These are phyloP conservation scores for Dorcus hopei DNA, from an alignment of 2,888 invertebrate genomes.

Conservation along the genomic window DNA sequence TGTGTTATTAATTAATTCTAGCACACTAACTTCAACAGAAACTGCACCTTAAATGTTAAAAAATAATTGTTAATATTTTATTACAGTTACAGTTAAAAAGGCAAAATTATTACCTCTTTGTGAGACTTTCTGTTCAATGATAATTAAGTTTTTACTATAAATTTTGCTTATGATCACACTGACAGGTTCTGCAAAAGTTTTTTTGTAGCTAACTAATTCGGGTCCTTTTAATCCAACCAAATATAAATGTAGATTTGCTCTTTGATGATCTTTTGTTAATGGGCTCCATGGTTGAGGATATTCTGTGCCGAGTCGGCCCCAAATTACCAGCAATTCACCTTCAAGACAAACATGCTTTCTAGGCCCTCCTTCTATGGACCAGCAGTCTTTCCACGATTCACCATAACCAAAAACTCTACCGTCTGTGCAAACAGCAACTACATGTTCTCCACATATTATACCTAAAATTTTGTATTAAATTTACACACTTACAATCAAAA, in stretches of 20 bases:
- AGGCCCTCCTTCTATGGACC: conserved; percentile 50
- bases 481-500: neutral
- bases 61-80: conserved; percentile 1
- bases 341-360: conserved; percentile 39
- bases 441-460: conserved; percentile 39
- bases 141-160: conserved; percentile 67
- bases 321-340: conserved; percentile 64
- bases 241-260: conserved; percentile 85
- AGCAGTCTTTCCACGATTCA: conserved; percentile 54
- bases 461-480: conserved; percentile 25
- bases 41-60: conserved; percentile 51
- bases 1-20: conserved; percentile 58
- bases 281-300: conserved; percentile 95
- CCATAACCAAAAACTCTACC: conserved; percentile 44
- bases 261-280: conserved; percentile 75
- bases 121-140: conserved; percentile 76
- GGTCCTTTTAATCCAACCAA: conserved; percentile 55
- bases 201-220: conserved; percentile 74
- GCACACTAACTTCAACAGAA: conserved; percentile 66
- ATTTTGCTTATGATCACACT: conserved; percentile 73
- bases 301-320: conserved; percentile 80
- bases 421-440: conserved; percentile 45
- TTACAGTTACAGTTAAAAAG: neutral
- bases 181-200: conserved; percentile 87
- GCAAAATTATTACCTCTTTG: conserved; percentile 51